A percentile compares a stretch with the other conserved stretches of the same genome.
phyloP scores from a whole-genome alignment of 2,797 vertebrate species.

The Spinus pinus region DNA sequence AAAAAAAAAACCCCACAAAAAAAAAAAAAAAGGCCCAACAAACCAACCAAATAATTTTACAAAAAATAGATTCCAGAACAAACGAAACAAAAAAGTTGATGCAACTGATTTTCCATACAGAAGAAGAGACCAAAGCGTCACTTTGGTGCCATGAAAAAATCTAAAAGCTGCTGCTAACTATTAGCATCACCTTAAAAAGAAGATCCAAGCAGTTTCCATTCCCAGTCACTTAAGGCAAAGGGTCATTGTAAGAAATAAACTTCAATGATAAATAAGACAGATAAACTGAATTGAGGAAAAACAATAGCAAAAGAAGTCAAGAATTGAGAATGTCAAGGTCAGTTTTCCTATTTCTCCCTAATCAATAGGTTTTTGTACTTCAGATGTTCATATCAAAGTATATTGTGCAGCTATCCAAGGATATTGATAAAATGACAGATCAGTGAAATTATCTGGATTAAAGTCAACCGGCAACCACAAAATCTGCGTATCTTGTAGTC shows the following conservation, averaged over 20 bases:
- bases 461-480: neutral
- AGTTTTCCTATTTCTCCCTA: neutral
- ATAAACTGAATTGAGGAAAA: neutral
- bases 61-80: neutral
- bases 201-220: neutral
- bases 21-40: neutral
- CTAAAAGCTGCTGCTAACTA: neutral
- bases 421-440: neutral
- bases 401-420: neutral
- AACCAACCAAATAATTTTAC: neutral
- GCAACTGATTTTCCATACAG: neutral
- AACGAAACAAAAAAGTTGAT: neutral
- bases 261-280: neutral
- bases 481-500: fast-evolving
- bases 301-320: neutral
- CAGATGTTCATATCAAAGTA: neutral
- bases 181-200: neutral
- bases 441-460: neutral
- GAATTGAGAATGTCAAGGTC: neutral
- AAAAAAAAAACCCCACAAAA: too few relatives aligned
- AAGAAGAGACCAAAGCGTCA: neutral
- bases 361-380: neutral
- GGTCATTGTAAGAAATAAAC: neutral
- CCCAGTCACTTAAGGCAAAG: neutral
- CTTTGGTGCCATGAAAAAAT: neutral